Conservation (phyloP, 2,797 vertebrate species). For the Schizopygopsis malacanthus region DNA sequence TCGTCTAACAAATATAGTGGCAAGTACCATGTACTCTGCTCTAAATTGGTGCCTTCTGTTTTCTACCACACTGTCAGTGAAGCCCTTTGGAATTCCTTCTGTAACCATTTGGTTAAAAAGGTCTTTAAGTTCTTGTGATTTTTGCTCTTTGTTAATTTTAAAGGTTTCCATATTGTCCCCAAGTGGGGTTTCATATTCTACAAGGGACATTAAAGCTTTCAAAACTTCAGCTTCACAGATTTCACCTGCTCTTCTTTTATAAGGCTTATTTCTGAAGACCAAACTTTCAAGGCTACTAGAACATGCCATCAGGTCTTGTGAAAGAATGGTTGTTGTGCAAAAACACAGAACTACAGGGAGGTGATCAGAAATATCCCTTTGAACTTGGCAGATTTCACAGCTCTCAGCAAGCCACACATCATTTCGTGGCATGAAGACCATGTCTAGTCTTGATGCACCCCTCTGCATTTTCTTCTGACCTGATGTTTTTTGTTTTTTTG, state of each 20-base stretch:
- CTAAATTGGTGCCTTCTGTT: neutral
- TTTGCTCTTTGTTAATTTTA: neutral
- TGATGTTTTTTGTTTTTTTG: neutral
- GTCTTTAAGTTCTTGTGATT: neutral
- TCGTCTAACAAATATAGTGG: neutral
- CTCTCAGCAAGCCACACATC: neutral
- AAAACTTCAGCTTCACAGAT: conserved; percentile 32
- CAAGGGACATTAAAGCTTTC: conserved; percentile 11
- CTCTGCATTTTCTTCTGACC: neutral
- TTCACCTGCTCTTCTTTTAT: neutral
- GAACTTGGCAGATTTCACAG: neutral
- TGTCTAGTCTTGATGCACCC: conserved; percentile 19
- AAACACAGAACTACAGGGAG: conserved; percentile 5
- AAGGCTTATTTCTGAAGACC: neutral
- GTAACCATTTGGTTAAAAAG: conserved; percentile 1
- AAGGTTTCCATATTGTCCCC: neutral
- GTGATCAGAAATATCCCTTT: conserved; percentile 33
- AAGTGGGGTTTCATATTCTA: conserved; percentile 1
- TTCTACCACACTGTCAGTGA: neutral
- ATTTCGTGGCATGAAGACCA: conserved; percentile 7
- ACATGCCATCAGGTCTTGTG: neutral
- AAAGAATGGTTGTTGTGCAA: neutral
- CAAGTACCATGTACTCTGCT: conserved; percentile 21
- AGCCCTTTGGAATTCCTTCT: neutral
- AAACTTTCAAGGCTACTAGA: no score